Evolutionary conservation across 2,113 vertebrate species (phyloP).

Genomic region (Phalacrocorax brasilianus): DNA sequence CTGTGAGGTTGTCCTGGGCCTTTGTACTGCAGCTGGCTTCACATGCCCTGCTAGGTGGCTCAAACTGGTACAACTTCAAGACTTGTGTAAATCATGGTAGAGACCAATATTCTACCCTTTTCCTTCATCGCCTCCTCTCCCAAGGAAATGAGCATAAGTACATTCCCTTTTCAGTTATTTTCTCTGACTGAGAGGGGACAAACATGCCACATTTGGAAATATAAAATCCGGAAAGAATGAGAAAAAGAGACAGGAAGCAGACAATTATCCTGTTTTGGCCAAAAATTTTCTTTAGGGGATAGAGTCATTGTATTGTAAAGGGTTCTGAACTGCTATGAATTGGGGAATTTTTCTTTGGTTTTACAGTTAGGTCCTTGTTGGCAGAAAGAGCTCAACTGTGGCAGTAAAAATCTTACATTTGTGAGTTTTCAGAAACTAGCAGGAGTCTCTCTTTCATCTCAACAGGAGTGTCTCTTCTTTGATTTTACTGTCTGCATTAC

Average conservation of each 20-base stretch:
- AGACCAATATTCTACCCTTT: not conserved
- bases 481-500: conserved; percentile 21
- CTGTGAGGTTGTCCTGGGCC: not conserved
- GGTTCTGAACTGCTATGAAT: not conserved
- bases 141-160: not conserved
- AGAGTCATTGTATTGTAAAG: not conserved
- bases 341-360: not conserved
- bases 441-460: conserved; percentile 29
- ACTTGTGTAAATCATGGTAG: not conserved
- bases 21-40: not conserved
- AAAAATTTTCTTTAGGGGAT: not conserved
- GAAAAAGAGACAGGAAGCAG: not conserved
- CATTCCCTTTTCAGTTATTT: not conserved
- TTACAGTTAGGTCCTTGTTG: not conserved
- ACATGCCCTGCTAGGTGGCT: not conserved
- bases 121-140: not conserved
- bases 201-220: not conserved
- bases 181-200: not conserved
- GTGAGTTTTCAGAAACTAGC: not conserved
- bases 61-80: not conserved
- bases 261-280: not conserved
- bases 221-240: not conserved
- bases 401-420: not conserved
- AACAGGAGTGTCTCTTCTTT: conserved; percentile 6
- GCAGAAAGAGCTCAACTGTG: not conserved